phyloP scores from a whole-genome alignment of 1,140 invertebrate species.

The Dryas iulia region DNA sequence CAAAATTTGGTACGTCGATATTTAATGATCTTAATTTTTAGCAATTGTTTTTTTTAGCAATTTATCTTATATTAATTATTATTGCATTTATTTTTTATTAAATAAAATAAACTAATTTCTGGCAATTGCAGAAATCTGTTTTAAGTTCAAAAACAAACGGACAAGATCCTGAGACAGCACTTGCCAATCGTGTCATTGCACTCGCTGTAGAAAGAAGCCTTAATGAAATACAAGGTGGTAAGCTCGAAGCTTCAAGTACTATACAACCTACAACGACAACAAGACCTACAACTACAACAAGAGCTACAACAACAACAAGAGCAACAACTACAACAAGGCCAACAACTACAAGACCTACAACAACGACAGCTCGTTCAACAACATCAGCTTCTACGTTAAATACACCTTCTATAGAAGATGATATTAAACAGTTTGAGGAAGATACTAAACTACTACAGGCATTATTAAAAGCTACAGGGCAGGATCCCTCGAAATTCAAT shows the following conservation, averaged over 20 bases:
- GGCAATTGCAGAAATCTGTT: slow-evolving; percentile 59
- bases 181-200: slow-evolving; percentile 78
- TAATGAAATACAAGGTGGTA: slow-evolving; percentile 65
- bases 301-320: slow-evolving; percentile 42
- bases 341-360: slow-evolving; percentile 40
- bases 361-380: slow-evolving; percentile 41
- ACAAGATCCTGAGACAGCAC: slow-evolving; percentile 66
- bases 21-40: too few relatives aligned
- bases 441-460: slow-evolving; percentile 76
- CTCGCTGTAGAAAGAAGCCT: slow-evolving; percentile 77
- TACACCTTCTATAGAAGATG: slow-evolving; percentile 72
- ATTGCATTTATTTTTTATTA: too few relatives aligned
- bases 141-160: slow-evolving; percentile 55
- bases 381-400: slow-evolving; percentile 45
- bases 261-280: slow-evolving; percentile 49
- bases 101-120: not conserved
- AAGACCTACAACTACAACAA: slow-evolving; percentile 42
- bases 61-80: too few relatives aligned
- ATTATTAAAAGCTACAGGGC: slow-evolving; percentile 73
- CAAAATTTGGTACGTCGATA: slow-evolving; percentile 70
- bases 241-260: slow-evolving; percentile 40
- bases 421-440: slow-evolving; percentile 76
- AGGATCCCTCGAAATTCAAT: slow-evolving; percentile 75
- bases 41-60: too few relatives aligned
- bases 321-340: slow-evolving; percentile 49